Conservation (phyloP, 2,888 invertebrate genomes). For the Oscheius sp. region DNA sequence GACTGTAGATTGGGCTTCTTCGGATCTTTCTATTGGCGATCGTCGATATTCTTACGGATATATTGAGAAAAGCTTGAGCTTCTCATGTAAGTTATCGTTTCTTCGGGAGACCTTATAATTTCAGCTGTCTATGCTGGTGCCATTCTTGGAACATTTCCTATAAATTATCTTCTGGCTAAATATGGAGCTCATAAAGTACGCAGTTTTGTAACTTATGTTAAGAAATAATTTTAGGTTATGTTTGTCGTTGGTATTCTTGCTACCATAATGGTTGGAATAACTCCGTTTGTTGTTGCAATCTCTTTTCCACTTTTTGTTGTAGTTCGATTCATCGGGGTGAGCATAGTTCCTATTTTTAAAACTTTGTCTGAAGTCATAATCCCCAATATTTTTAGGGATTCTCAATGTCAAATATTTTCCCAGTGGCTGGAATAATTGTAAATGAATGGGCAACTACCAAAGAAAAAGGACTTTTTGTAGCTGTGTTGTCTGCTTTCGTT, state of each 20-base stretch:
- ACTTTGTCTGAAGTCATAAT: background rate
- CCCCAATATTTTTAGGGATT: conserved; percentile 48
- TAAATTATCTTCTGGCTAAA: conserved; percentile 41
- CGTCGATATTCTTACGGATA: conserved; percentile 53
- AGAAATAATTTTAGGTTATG: conserved; percentile 40
- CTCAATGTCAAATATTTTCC: conserved; percentile 60
- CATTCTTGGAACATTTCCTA: conserved; percentile 52
- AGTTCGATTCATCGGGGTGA: conserved; percentile 42
- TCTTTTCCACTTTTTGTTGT: conserved; percentile 50
- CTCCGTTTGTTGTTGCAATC: conserved; percentile 46
- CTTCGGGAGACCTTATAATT: background rate
- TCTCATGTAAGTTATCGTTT: conserved; percentile 42
- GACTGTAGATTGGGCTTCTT: conserved; percentile 49
- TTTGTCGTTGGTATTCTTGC: conserved; percentile 44
- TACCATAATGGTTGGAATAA: conserved; percentile 45
- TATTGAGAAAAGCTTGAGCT: conserved; percentile 50
- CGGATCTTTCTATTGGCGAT: conserved; percentile 49
- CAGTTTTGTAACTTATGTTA: background rate
- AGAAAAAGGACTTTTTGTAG: conserved; percentile 62
- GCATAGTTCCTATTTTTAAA: conserved; percentile 1
- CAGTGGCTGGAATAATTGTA: conserved; percentile 59
- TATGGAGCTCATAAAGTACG: conserved; percentile 50
- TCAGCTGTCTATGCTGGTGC: conserved; percentile 51
- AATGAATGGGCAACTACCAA: conserved; percentile 56
- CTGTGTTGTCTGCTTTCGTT: conserved; percentile 59